These are phyloP conservation scores for Phortica variegata DNA, from an alignment of 1,140 invertebrate genomes.

Conservation along the genomic window DNA sequence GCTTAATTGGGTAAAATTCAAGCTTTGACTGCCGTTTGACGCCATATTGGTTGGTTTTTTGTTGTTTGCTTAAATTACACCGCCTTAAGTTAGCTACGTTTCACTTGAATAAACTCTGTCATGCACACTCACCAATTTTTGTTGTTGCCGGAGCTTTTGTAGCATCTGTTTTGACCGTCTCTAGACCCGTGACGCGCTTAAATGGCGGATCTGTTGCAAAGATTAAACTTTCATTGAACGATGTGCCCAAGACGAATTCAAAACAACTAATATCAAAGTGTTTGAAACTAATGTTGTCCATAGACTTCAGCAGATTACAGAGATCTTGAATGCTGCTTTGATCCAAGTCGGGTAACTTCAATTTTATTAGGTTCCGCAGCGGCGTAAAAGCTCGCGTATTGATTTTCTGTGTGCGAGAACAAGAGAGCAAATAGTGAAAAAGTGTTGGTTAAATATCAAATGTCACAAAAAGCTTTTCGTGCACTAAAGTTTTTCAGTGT, in stretches of 20 bases:
- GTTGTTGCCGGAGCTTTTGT: slow-evolving; percentile 24
- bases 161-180: slow-evolving; percentile 2
- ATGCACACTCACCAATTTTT: slow-evolving; percentile 33
- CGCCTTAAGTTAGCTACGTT: too few relatives aligned
- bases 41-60: slow-evolving; percentile 28
- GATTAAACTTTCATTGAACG: slow-evolving; percentile 52
- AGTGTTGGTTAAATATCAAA: slow-evolving; percentile 24
- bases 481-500: too few relatives aligned
- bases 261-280: slow-evolving; percentile 50
- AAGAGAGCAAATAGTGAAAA: slow-evolving; percentile 5
- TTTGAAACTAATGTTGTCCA: slow-evolving; percentile 48
- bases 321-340: slow-evolving; percentile 38
- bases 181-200: slow-evolving; percentile 16
- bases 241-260: slow-evolving; percentile 41
- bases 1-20: background rate
- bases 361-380: slow-evolving; percentile 44
- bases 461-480: too few relatives aligned
- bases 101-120: too few relatives aligned
- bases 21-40: slow-evolving; percentile 23
- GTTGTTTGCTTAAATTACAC: too few relatives aligned
- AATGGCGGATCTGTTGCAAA: slow-evolving; percentile 33
- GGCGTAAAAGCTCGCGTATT: slow-evolving; percentile 51
- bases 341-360: slow-evolving; percentile 46
- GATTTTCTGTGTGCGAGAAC: slow-evolving; percentile 43
- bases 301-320: slow-evolving; percentile 41